Conservation (phyloP, 2,797 vertebrate species). For the Thalassophryne amazonica region DNA sequence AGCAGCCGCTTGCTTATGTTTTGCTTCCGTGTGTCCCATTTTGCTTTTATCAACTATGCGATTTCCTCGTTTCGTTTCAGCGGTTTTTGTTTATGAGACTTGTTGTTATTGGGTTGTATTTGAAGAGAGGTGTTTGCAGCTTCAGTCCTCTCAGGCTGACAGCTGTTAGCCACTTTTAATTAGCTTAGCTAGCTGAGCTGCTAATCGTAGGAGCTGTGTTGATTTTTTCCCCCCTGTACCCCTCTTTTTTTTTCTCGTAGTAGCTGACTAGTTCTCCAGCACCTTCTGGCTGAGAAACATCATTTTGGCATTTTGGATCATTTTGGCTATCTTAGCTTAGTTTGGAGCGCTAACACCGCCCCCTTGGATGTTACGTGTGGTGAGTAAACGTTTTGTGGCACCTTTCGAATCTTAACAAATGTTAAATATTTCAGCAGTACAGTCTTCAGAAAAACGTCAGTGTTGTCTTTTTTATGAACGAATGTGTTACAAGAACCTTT, state of each 20-base stretch:
- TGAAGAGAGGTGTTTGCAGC: not conserved
- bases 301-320: not conserved
- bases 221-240: not conserved
- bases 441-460: too few relatives aligned
- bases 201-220: slow-evolving; percentile 8
- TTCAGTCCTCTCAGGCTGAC: not conserved
- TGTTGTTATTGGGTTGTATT: not conserved
- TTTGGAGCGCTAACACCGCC: not conserved
- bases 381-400: too few relatives aligned
- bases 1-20: slow-evolving; percentile 38
- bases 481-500: too few relatives aligned
- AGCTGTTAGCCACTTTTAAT: slow-evolving; percentile 41
- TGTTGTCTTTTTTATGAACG: too few relatives aligned
- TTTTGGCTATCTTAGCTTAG: not conserved
- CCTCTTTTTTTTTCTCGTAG: not conserved
- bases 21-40: slow-evolving; percentile 61
- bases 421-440: too few relatives aligned
- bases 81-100: not conserved
- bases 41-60: slow-evolving; percentile 38
- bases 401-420: too few relatives aligned
- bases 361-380: slow-evolving; percentile 62
- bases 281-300: not conserved
- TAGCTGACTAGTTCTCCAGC: not conserved
- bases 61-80: not conserved
- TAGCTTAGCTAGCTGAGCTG: slow-evolving; percentile 29